Evolutionary conservation across 1,140 invertebrate genomes (phyloP).

Genomic region (Theocolax elegans): DNA sequence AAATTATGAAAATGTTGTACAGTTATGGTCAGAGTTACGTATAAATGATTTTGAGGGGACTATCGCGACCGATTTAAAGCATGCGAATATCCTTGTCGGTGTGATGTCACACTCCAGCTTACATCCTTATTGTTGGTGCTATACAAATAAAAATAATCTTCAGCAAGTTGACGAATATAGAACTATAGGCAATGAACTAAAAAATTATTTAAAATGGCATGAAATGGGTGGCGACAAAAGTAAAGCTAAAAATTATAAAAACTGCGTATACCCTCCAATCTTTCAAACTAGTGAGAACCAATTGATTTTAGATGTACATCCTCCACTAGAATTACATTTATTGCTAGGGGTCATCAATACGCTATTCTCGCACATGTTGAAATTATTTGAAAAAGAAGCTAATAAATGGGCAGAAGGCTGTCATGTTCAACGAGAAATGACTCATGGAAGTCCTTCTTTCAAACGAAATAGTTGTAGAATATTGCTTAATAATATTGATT

Average conservation of each 20-base stretch:
- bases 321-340: no score
- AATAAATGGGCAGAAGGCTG: no score
- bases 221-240: neutral
- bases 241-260: neutral
- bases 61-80: neutral
- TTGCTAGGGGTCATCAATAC: no score
- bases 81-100: neutral
- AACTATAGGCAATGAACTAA: neutral
- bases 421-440: no score
- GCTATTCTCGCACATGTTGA: no score
- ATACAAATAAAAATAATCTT: neutral
- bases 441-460: no score
- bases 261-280: neutral
- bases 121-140: neutral
- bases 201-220: neutral
- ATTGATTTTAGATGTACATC: no score
- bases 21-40: neutral
- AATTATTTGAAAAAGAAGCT: no score
- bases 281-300: no score
- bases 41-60: no score
- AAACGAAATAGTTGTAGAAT: no score
- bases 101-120: neutral
- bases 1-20: neutral
- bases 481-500: no score
- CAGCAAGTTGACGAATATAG: neutral